Percentiles rank a stretch among this genome's conserved stretches.
phyloP scores from a whole-genome alignment of 1,140 invertebrate genomes.

The Camponotus pennsylvanicus region DNA sequence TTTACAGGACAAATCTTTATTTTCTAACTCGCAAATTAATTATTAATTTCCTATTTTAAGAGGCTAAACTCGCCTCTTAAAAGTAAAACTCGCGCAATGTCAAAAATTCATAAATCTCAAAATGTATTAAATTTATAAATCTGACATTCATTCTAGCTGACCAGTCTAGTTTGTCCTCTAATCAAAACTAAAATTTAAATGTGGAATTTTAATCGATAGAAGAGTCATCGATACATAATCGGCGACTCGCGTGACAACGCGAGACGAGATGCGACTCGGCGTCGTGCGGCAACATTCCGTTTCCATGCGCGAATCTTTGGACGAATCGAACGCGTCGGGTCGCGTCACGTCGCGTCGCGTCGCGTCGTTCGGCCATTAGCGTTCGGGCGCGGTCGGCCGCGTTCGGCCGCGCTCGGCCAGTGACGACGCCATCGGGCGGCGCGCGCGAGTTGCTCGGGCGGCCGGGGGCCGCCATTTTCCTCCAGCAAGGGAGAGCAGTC shows the following conservation, averaged over 20 bases:
- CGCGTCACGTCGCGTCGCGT: conserved; percentile 33
- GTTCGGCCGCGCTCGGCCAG: conserved; percentile 60
- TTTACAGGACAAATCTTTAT: no score
- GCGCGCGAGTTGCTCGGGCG: conserved; percentile 78
- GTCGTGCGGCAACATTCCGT: not conserved
- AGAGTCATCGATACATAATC: not conserved
- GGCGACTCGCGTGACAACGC: not conserved
- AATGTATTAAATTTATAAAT: no score
- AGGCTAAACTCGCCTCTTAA: no score
- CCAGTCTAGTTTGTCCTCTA: no score
- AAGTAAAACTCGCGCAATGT: not conserved
- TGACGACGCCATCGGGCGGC: conserved; percentile 72
- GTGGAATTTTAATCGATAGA: no score
- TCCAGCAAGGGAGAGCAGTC: conserved; percentile 82
- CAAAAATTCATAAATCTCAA: no score
- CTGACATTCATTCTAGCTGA: no score
- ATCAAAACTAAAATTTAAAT: no score
- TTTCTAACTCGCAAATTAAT: no score
- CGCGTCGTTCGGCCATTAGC: conserved; percentile 22
- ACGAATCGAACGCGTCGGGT: conserved; percentile 29
- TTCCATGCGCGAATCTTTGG: not conserved
- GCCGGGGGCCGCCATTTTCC: conserved; percentile 84
- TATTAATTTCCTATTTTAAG: no score
- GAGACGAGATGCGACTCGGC: not conserved
- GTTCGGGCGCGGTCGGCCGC: conserved; percentile 56